phyloP scores from a whole-genome alignment of 1,140 invertebrate species.

The Aphaenogaster floridana region DNA sequence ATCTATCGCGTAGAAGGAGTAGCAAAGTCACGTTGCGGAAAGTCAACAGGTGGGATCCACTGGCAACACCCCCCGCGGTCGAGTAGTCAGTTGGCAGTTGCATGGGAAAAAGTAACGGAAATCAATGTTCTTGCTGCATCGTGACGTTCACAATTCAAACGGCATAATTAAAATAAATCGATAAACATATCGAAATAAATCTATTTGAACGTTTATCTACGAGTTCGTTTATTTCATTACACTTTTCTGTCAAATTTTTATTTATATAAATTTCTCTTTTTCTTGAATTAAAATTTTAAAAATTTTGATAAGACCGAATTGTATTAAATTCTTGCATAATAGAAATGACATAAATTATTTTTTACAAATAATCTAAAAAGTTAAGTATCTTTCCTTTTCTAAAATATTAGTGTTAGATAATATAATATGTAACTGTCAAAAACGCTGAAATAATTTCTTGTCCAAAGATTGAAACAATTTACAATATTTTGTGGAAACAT shows the following conservation, averaged over 20 bases:
- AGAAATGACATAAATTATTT: background rate
- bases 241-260: background rate
- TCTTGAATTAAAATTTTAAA: background rate
- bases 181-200: constrained; percentile 20
- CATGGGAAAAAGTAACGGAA: constrained; percentile 87
- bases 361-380: background rate
- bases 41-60: constrained; percentile 87
- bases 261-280: background rate
- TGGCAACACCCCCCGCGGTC: constrained; percentile 81
- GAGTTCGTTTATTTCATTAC: background rate
- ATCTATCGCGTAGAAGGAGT: constrained; percentile 55
- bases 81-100: constrained; percentile 84
- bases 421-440: background rate
- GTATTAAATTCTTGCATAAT: background rate
- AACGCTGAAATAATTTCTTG: background rate
- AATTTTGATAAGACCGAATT: background rate
- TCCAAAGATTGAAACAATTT: background rate
- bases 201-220: background rate
- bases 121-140: constrained; percentile 79
- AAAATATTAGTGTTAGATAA: background rate
- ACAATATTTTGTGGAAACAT: background rate
- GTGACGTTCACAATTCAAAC: constrained; percentile 31
- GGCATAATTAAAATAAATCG: background rate
- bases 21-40: constrained; percentile 81
- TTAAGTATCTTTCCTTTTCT: background rate